Evolutionary conservation across 1,140 invertebrate genomes (phyloP).

Genomic region (Nebria ingens): DNA sequence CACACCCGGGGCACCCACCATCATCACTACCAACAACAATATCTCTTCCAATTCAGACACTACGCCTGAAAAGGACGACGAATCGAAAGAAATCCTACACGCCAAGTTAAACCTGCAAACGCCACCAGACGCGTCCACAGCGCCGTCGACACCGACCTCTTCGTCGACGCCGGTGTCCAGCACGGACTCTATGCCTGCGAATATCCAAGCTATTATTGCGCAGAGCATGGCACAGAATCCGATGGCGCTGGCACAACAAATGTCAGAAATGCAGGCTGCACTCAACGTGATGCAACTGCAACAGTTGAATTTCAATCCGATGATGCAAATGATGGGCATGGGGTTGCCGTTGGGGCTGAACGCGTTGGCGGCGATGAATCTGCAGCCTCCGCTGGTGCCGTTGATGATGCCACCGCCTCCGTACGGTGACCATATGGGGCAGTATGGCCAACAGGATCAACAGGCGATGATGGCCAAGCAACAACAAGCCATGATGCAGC

Average conservation of each 20-base stretch:
- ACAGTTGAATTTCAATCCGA: slow-evolving; percentile 69
- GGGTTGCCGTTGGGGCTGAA: slow-evolving; percentile 73
- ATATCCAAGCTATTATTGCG: slow-evolving; percentile 35
- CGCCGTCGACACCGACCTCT: slow-evolving; percentile 47
- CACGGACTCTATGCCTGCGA: slow-evolving; percentile 45
- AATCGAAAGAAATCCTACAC: slow-evolving; percentile 36
- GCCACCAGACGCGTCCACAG: slow-evolving; percentile 46
- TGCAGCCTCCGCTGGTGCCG: slow-evolving; percentile 76
- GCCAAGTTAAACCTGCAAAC: slow-evolving; percentile 35
- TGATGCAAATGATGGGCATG: slow-evolving; percentile 76
- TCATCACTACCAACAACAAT: slow-evolving; percentile 20
- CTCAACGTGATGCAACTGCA: slow-evolving; percentile 82
- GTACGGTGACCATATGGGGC: slow-evolving; percentile 51
- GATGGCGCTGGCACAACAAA: slow-evolving; percentile 61
- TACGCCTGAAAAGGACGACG: slow-evolving; percentile 45
- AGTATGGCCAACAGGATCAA: slow-evolving; percentile 42
- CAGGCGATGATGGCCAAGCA: slow-evolving; percentile 52
- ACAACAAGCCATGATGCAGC: slow-evolving; percentile 52
- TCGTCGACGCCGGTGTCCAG: slow-evolving; percentile 53
- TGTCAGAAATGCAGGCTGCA: slow-evolving; percentile 76
- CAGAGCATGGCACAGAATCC: slow-evolving; percentile 39
- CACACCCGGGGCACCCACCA: slow-evolving; percentile 34
- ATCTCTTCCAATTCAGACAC: slow-evolving; percentile 27
- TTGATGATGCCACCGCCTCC: slow-evolving; percentile 80
- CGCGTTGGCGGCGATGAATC: slow-evolving; percentile 76